Percentiles rank a stretch among this genome's conserved stretches.
Conservation (phyloP, 2,888 invertebrate species). For the Ligdia adustata region DNA sequence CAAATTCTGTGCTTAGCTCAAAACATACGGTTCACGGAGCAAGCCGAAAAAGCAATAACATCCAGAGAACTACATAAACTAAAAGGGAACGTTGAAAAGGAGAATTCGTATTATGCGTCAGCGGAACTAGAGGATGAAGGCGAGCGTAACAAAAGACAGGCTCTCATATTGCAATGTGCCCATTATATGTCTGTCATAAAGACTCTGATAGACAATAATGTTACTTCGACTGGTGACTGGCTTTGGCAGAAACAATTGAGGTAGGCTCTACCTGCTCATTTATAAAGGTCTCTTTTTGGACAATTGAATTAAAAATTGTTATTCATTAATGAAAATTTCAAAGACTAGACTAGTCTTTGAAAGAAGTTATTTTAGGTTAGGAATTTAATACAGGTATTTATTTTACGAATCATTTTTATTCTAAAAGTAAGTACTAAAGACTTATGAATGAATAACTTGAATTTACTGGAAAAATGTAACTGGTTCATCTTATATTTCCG, state of each 20-base stretch:
- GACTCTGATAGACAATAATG: slow-evolving; percentile 88
- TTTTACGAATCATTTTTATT: too few relatives aligned
- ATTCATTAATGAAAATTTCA: too few relatives aligned
- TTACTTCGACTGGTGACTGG: slow-evolving; percentile 91
- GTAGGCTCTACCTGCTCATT: slow-evolving; percentile 55
- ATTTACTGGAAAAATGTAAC: too few relatives aligned
- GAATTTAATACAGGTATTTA: too few relatives aligned
- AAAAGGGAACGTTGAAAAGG: slow-evolving; percentile 76
- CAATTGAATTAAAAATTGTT: too few relatives aligned
- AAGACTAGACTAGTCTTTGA: too few relatives aligned
- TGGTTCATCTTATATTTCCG: too few relatives aligned
- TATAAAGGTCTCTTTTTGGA: too few relatives aligned
- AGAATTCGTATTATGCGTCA: slow-evolving; percentile 76
- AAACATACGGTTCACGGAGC: slow-evolving; percentile 92
- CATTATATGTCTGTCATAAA: slow-evolving; percentile 94
- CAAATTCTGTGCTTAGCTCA: slow-evolving; percentile 94
- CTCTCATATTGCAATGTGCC: slow-evolving; percentile 96
- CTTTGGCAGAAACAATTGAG: slow-evolving; percentile 97
- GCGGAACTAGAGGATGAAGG: slow-evolving; percentile 83
- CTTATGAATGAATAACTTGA: too few relatives aligned
- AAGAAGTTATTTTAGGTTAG: too few relatives aligned
- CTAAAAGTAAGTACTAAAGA: too few relatives aligned
- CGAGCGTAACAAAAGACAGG: slow-evolving; percentile 93
- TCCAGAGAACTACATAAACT: slow-evolving; percentile 85
- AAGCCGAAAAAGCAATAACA: slow-evolving; percentile 91